Evolutionary conservation across 2,113 vertebrate species (phyloP), one percentile per base, ranked within the genome.

Genomic region (Myotis davidii): DNA sequence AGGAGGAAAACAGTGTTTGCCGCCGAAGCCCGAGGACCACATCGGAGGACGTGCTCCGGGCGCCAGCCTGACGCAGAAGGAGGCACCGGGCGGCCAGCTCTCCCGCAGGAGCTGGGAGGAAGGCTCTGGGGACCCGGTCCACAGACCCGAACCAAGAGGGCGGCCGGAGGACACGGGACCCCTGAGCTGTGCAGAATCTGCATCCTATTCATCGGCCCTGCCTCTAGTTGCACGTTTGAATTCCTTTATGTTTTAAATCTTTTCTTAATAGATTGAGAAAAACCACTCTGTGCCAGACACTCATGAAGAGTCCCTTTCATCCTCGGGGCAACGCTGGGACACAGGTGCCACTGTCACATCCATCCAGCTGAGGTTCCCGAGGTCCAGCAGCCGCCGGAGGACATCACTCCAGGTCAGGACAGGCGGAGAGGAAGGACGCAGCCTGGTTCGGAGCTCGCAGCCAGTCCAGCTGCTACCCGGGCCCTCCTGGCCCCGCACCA

Each of bases 11-110:
- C 32, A 39, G 45, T 3, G 32, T 45, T 79, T 21, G 4, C 74
- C 92, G 88, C 95, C 94, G 92, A 94, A 61, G 11, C 87, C 76
- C 27, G 72, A 94, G 45, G 76, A 81, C 84, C 52, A 42, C 84
- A 23, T 50, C 32, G 74, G 94, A 87, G 3, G 29, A 74, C 37
- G 21, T 12, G 37, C 25, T 39, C 39, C 52, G 7, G 3, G 56
- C 2, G 23, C 34, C 85, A 90, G 34, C 45, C 48, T 17, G 52
- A 76, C 64, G 61, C 59, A 27, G 61, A 70, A 54, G 56, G 79
- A 70, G 50, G 5, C 48, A 59, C 78, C 27, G 39, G 61, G 52
- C 27, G 86, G 89, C 90, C 94, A 95, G 39, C 54, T 56, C 27
- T 48, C 37, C 78, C 20, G 34, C 6, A 73, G 12, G 2, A 77